A percentile compares a stretch with the other conserved stretches of the same genome.
These are phyloP conservation scores for Centropyge bicolor DNA, from an alignment of 2,797 vertebrate genomes.

Conservation along the genomic window DNA sequence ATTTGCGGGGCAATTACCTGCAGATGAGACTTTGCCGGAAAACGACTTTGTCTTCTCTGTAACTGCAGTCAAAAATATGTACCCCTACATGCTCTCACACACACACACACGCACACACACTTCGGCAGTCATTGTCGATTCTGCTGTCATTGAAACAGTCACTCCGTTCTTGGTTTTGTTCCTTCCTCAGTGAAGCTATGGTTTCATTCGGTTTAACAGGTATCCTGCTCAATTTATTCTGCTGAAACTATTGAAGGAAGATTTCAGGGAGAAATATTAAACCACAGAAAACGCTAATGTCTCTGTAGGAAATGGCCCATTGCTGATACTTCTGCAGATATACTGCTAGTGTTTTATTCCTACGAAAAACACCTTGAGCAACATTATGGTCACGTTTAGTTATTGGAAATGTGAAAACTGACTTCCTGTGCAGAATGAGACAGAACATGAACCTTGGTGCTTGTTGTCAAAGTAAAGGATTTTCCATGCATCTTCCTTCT, in stretches of 20 bases:
- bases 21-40: constrained; percentile 51
- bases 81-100: constrained; percentile 6
- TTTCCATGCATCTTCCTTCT: not conserved
- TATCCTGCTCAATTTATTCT: not conserved
- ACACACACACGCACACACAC: not conserved
- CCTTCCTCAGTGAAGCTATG: not conserved
- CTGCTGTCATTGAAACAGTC: constrained; percentile 11
- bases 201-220: not conserved
- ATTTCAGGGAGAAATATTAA: not conserved
- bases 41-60: constrained; percentile 32
- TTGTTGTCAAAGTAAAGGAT: not conserved
- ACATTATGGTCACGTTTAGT: not conserved
- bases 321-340: not conserved
- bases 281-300: not conserved
- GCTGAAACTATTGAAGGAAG: not conserved
- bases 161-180: not conserved
- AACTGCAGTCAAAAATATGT: constrained; percentile 32
- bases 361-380: not conserved
- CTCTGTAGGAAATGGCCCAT: not conserved
- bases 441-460: not conserved
- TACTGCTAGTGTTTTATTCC: not conserved
- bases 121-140: constrained; percentile 4
- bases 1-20: constrained; percentile 59
- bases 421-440: not conserved
- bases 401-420: not conserved